Evolutionary conservation across 2,797 vertebrate genomes (phyloP), one percentile per base, ranked within the genome.

Genomic region (Gadopsis marmoratus): DNA sequence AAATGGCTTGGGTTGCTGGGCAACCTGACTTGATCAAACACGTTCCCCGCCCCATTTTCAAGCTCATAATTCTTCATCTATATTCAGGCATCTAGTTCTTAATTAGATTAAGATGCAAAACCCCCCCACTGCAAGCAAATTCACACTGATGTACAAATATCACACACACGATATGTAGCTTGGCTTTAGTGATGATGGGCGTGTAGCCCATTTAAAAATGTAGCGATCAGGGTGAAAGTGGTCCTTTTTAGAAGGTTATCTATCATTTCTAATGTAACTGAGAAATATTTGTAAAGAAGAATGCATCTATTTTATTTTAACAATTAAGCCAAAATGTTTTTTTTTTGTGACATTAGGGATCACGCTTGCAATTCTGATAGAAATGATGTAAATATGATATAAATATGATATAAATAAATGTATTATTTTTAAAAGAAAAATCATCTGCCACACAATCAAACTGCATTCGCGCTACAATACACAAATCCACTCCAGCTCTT

Each of bases 61-160:
- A 85, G 76, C 85, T 91, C 74, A 85, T 91, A 92, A 92, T 93
- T 92, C 77, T 81, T 89, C 81, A 63, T 92, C 82, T 92, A 86
- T 87, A 91, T 92, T 89, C 91, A 86, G 73, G 78, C 84, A 81
- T 79, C 84, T 48, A 68, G 47, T 86, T 87, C 77, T 87, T 93
- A 93, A 93, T 93, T 93, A 91, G 88, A 94, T 90, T 88, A 90
- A 90, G 76, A 90, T 87, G 74, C 88, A 89, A 70, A 83, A 64
- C 23, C 59, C 78, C 31, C 71, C 79, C 51, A 43, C 64, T 74
- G 78, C 7, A 19, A 68, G 71, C 48, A 81, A 70, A 82, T 71
- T 85, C 68, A 83, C 53, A 65, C 59, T 63, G 43, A 85, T 74
- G 67, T 73, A 75, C 21, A 4, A 58, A 65, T 48, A 58, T 56